Evolutionary conservation across 53 echinoderm and acorn worm genomes (phyloP).

Genomic region (Holothuria leucospilota): DNA sequence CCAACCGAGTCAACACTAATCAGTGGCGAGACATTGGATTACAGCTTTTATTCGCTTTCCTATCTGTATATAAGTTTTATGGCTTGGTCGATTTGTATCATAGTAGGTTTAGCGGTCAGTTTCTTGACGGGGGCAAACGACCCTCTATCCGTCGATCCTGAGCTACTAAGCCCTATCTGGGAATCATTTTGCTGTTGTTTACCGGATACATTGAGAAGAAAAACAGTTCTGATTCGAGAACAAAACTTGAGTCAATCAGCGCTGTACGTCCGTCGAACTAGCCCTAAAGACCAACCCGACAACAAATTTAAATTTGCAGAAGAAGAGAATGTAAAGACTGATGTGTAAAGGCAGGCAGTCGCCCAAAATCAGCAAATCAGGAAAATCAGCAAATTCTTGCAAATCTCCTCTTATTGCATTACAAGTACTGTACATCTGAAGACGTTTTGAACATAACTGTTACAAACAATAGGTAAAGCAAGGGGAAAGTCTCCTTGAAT

Average conservation of each 20-base stretch:
- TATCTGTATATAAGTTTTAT: conserved; percentile 43
- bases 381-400: too few species aligned
- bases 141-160: conserved; percentile 7
- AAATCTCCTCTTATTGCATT: too few species aligned
- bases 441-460: too few species aligned
- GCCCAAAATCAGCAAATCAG: too few species aligned
- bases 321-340: too few species aligned
- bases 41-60: conserved; percentile 40
- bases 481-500: too few species aligned
- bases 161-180: conserved; percentile 34
- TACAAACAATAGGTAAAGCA: too few species aligned
- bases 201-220: not conserved
- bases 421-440: too few species aligned
- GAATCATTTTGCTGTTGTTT: conserved; percentile 43
- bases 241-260: conserved; percentile 24
- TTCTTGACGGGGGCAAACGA: conserved; percentile 46
- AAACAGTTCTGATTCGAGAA: not conserved
- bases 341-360: too few species aligned
- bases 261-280: conserved; percentile 15
- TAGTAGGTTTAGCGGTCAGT: conserved; percentile 29
- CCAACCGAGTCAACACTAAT: conserved; percentile 14
- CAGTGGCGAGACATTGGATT: not conserved
- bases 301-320: too few species aligned
- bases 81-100: conserved; percentile 18
- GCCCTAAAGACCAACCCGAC: conserved; percentile 15